phyloP scores from a whole-genome alignment of 2,113 vertebrate species.

The Malurus melanocephalus region DNA sequence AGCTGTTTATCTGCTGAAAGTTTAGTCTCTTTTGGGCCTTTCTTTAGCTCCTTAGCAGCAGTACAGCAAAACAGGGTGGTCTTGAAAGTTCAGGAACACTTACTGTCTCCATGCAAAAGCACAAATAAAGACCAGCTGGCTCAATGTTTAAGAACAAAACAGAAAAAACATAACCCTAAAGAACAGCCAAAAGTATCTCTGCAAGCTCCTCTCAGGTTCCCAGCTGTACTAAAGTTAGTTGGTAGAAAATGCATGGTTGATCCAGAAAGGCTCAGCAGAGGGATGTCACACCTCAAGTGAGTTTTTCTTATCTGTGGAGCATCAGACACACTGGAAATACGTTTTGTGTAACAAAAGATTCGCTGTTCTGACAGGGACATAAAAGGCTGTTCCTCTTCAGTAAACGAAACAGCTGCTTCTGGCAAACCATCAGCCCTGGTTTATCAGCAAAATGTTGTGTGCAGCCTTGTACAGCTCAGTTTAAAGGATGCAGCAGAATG shows the following conservation, averaged over 20 bases:
- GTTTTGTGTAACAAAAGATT: background rate
- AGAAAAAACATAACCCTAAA: background rate
- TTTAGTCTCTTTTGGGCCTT: background rate
- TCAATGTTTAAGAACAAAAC: background rate
- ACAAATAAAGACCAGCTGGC: background rate
- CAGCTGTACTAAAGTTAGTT: background rate
- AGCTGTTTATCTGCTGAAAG: background rate
- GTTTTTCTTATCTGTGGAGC: background rate
- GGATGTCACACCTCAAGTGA: background rate
- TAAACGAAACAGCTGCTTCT: background rate
- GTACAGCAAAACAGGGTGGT: background rate
- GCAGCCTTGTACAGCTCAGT: background rate
- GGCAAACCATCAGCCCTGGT: background rate
- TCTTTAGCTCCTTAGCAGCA: background rate
- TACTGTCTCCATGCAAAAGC: background rate
- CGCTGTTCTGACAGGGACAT: background rate
- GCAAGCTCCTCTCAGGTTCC: background rate
- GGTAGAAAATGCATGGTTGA: background rate
- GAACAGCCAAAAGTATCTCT: background rate
- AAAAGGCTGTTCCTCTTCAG: slow-evolving; percentile 1
- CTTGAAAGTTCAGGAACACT: background rate
- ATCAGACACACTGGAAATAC: background rate
- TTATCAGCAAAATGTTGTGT: slow-evolving; percentile 12
- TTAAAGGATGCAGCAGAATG: background rate
- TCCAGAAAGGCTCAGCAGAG: background rate